Percentiles rank a stretch among this genome's conserved stretches.
phyloP scores from a whole-genome alignment of 2,888 invertebrate species.

The Graphium colonna region DNA sequence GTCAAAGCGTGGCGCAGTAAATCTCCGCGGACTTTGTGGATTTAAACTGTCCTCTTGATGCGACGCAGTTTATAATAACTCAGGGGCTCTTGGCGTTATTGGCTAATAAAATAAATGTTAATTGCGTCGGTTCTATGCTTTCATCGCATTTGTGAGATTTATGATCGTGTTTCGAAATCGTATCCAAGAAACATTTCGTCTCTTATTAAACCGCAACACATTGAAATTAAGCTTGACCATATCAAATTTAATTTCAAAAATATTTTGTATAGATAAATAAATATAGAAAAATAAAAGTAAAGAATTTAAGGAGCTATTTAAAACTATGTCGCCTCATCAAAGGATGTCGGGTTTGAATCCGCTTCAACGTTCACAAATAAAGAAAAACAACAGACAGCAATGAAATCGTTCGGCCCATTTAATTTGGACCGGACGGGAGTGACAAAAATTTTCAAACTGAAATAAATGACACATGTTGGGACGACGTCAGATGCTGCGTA shows the following conservation, averaged over 20 bases:
- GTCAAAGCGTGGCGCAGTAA: constrained; percentile 71
- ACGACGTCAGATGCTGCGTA: constrained; percentile 47
- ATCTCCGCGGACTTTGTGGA: constrained; percentile 62
- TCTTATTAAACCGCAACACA: not conserved
- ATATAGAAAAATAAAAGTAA: constrained; percentile 10
- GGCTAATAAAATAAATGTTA: constrained; percentile 49
- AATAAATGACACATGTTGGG: constrained; percentile 75
- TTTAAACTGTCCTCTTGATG: constrained; percentile 68
- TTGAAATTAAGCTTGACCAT: not conserved
- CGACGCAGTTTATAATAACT: constrained; percentile 60
- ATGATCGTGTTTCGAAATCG: constrained; percentile 2
- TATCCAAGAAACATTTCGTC: not conserved
- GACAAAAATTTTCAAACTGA: constrained; percentile 75
- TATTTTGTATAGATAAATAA: too few relatives aligned
- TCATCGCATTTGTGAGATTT: constrained; percentile 14
- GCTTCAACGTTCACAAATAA: constrained; percentile 41
- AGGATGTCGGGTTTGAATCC: constrained; percentile 65
- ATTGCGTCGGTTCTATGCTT: constrained; percentile 22
- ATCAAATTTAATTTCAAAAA: too few relatives aligned
- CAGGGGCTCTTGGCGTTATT: constrained; percentile 51
- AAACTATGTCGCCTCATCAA: constrained; percentile 49
- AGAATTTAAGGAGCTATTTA: constrained; percentile 39
- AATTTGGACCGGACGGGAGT: constrained; percentile 76
- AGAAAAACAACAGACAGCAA: constrained; percentile 55
- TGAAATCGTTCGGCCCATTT: constrained; percentile 77